Evolutionary conservation across 2,113 vertebrate species (phyloP), one percentile per base, ranked within the genome.

Genomic region (Passer domesticus): DNA sequence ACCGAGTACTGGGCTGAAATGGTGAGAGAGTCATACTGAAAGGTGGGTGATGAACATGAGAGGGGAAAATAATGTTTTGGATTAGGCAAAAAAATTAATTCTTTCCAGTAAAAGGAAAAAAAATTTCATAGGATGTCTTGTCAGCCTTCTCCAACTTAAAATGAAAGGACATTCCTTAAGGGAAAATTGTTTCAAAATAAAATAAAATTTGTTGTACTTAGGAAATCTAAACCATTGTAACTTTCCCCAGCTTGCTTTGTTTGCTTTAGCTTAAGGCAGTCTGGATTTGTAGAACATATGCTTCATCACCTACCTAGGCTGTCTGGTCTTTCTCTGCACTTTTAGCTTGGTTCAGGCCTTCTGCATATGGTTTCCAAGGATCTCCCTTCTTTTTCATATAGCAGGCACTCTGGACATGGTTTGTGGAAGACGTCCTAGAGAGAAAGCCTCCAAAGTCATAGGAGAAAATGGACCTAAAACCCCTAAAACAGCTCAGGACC

Each of bases 151-250:
- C 19, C 74, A 79, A 90, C 66, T 91, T 68, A 87, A 90, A 95
- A 78, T 63, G 25, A 92, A 92, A 81, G 33, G 56, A 60, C 47
- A 55, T 59, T 82, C 75, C 66, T 90, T 79, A 68, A 73, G 78
- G 77, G 78, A 91, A 94, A 90, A 79, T 19, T n/a, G 46, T 76
- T 90, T 82, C 62, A 93, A 93, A 96, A 91, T 56, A 78, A 72
- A 87, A n/a, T 39, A 50, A 69, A 89, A 74, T 39, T 33, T 47
- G 39, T 72, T 78, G 24, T 72, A 44, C 60, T 87, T 90, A 23
- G 41, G 89, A 91, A 93, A 87, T 60, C 33, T 56, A 90, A 94
- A 73, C 62, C 78, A 79, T 30, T 82, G 20, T 44, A 68, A 83
- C 67, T 83, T 85, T 86, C 24, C 31, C 52, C 67, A 85, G 58